Percentiles rank a stretch among this genome's conserved stretches.
phyloP scores from a whole-genome alignment of 2,888 invertebrate genomes.

The Osmoderma eremita region DNA sequence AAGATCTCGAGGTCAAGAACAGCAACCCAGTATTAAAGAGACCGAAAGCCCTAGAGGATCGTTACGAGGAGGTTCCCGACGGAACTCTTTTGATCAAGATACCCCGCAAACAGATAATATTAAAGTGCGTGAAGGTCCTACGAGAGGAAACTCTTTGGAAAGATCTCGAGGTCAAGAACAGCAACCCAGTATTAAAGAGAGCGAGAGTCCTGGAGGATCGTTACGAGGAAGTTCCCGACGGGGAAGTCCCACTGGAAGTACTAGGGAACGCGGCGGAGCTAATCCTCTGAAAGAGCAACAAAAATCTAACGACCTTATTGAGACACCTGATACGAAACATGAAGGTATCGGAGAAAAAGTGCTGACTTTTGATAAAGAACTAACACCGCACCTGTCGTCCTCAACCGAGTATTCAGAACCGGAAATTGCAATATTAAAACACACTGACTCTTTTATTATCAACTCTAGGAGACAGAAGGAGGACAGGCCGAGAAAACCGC shows the following conservation, averaged over 20 bases:
- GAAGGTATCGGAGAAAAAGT: neutral
- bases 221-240: neutral
- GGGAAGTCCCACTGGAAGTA: no score
- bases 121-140: no score
- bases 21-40: no score
- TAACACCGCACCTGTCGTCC: conserved; percentile 18
- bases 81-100: no score
- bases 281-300: no score
- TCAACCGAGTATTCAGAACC: conserved; percentile 37
- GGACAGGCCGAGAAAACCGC: conserved; percentile 52
- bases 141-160: no score
- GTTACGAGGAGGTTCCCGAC: neutral
- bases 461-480: conserved; percentile 53
- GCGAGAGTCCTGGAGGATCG: neutral
- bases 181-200: no score
- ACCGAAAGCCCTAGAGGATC: neutral
- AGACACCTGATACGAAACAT: neutral
- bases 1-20: no score
- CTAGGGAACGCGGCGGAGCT: no score
- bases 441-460: conserved; percentile 57
- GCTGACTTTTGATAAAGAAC: neutral
- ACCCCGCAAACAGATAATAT: no score
- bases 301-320: neutral
- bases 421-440: conserved; percentile 43
- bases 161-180: no score